These are phyloP conservation scores for Leptinotarsa defecta DNA, from an alignment of 1,140 invertebrate species.

Conservation along the genomic window DNA sequence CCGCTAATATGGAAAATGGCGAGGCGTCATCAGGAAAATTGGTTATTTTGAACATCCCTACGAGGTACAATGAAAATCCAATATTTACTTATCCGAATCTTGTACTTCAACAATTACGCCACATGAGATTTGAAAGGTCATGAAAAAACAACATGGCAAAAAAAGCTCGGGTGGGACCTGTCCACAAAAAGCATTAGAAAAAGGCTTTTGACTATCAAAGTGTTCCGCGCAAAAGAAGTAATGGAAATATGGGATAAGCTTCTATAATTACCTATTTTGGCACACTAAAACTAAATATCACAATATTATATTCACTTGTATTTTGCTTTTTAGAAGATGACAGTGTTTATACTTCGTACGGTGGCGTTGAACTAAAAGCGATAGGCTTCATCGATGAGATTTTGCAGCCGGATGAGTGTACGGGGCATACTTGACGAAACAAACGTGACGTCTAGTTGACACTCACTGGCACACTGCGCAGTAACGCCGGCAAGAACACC, in stretches of 20 bases:
- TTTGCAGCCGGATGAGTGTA: slow-evolving; percentile 34
- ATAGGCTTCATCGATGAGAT: slow-evolving; percentile 40
- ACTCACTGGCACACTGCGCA: slow-evolving; percentile 42
- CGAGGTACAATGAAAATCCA: too few species aligned
- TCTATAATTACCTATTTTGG: slow-evolving; percentile 56
- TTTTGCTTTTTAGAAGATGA: slow-evolving; percentile 51
- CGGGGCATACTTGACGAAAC: slow-evolving; percentile 36
- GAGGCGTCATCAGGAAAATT: slow-evolving; percentile 30
- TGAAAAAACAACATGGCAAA: background rate
- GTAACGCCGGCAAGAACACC: slow-evolving; percentile 36
- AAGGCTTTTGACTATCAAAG: background rate
- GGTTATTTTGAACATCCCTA: background rate
- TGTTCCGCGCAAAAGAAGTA: background rate
- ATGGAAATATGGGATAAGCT: background rate
- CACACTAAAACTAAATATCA: slow-evolving; percentile 57
- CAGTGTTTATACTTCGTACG: slow-evolving; percentile 49
- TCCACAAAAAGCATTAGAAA: background rate
- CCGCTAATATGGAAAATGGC: slow-evolving; percentile 53
- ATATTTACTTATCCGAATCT: too few species aligned
- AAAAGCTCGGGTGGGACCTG: slow-evolving; percentile 19
- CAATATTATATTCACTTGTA: slow-evolving; percentile 54
- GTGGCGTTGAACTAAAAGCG: slow-evolving; percentile 54
- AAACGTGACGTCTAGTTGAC: slow-evolving; percentile 38
- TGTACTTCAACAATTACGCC: background rate
- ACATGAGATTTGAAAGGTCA: background rate